phyloP scores from a whole-genome alignment of 2,888 invertebrate genomes.

The Drosophila sordidapex region DNA sequence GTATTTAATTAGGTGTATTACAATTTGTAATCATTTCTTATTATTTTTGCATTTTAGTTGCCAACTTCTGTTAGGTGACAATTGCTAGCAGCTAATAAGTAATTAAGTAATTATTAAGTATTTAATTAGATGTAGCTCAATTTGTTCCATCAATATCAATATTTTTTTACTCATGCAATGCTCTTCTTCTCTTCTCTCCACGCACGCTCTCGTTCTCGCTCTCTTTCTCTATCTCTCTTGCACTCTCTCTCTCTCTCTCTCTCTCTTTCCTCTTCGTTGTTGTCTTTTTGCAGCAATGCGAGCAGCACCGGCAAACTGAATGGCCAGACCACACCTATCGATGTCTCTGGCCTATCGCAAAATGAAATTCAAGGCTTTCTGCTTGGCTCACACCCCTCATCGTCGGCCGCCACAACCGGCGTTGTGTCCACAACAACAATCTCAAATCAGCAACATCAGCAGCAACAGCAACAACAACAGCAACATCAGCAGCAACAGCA shows the following conservation, averaged over 20 bases:
- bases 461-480: slow-evolving; percentile 66
- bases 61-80: not conserved
- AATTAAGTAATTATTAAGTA: slow-evolving; percentile 11
- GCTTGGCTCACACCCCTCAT: slow-evolving; percentile 85
- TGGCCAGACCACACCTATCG: slow-evolving; percentile 86
- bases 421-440: slow-evolving; percentile 81
- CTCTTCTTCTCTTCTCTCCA: slow-evolving; percentile 4
- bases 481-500: slow-evolving; percentile 74
- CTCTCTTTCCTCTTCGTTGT: slow-evolving; percentile 14
- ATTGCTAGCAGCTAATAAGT: slow-evolving; percentile 2
- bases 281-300: slow-evolving; percentile 79
- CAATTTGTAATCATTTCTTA: not conserved
- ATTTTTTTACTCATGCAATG: slow-evolving; percentile 46
- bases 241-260: slow-evolving; percentile 16
- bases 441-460: slow-evolving; percentile 77
- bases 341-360: slow-evolving; percentile 85
- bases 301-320: slow-evolving; percentile 84
- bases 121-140: slow-evolving; percentile 3
- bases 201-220: slow-evolving; percentile 8
- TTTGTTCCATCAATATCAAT: slow-evolving; percentile 20
- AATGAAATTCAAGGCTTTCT: slow-evolving; percentile 86
- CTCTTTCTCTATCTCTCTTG: slow-evolving; percentile 26
- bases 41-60: not conserved
- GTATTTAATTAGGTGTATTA: not conserved
- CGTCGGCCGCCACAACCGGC: slow-evolving; percentile 80